Evolutionary conservation across 1,140 invertebrate species (phyloP), one percentile per base, ranked within the genome.

Genomic region (Geopemphigus sp.): DNA sequence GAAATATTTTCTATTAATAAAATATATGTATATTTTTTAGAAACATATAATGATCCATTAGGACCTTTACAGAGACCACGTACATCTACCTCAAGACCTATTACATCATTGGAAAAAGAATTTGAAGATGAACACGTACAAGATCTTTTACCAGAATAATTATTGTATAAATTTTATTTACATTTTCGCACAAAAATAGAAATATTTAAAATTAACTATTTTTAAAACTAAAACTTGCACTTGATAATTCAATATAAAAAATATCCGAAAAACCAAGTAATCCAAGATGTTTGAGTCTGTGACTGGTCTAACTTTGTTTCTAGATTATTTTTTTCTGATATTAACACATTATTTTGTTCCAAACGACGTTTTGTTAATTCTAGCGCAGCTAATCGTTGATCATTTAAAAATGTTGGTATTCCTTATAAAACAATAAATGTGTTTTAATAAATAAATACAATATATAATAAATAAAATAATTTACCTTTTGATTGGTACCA

Each of bases 81-180:
- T 85, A 96, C 94, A 19, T 91, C 90, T 53, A 87, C 87, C 47
- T 88, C 88, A 50, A 82, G 81, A 39, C 70, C 82, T 22, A 83
- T 83, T 54, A 89, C 88, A 84, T 87, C 88, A 76, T 83, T 87
- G 47, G 92, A 92, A 74, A 93, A 94, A 80, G 92, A 94, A 82
- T 94, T 95, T 86, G 92, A 88, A 56, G 91, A 94, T 84, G 92
- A 93, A 85, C 91, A 93, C 85, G 87, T 95, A 24, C 92, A 92
- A 11, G 92, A 94, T 82, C 93, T 94, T 84, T 86, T 95, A 56
- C 74, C 74, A n/a, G 74, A 78, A 63, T 78, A 61, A 29, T 59
- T 45, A 61, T 19, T 68, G 22, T 24, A 68, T 10, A 24, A 39
- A 68, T 54, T 72, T 72, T 54, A 72, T 53, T 54, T n/a, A 72